phyloP scores from a whole-genome alignment of 1,140 invertebrate genomes.

The Sitophilus oryzae region DNA sequence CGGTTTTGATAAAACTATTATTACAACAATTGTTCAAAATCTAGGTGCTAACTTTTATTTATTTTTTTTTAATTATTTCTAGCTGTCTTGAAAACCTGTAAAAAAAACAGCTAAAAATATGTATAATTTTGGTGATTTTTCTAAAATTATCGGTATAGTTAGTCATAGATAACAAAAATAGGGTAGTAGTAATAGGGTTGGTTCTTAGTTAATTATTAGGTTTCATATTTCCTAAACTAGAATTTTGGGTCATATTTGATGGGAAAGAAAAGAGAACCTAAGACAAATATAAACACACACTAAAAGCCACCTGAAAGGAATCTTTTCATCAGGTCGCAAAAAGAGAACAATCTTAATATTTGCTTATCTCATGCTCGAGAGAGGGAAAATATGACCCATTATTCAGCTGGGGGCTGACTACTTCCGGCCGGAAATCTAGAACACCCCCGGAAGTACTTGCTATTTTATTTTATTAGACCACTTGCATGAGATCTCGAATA shows the following conservation, averaged over 20 bases:
- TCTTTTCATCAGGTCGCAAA: conserved; percentile 26
- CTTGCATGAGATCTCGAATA: conserved; percentile 18
- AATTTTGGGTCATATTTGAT: not conserved
- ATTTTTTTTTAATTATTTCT: too few species aligned
- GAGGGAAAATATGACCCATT: conserved; percentile 24
- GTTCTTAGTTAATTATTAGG: too few species aligned
- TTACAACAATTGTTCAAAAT: too few species aligned
- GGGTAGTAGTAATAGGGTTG: too few species aligned
- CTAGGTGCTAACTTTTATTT: too few species aligned
- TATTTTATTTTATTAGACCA: conserved; percentile 22
- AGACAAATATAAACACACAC: conserved; percentile 7
- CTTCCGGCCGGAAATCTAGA: conserved; percentile 25
- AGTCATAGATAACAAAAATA: too few species aligned
- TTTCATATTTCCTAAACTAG: too few species aligned
- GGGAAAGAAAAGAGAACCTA: not conserved
- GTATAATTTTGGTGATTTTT: too few species aligned
- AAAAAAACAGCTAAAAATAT: too few species aligned
- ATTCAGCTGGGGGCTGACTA: conserved; percentile 12
- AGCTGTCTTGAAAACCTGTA: too few species aligned
- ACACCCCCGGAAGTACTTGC: conserved; percentile 23
- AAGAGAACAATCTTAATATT: conserved; percentile 24
- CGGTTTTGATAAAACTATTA: too few species aligned
- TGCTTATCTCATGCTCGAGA: conserved; percentile 21
- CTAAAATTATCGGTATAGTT: too few species aligned
- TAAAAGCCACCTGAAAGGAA: conserved; percentile 14